A percentile compares a stretch with the other conserved stretches of the same genome.
Conservation (phyloP, 64 coral and sea anemone genomes). For the Montipora capricornis region DNA sequence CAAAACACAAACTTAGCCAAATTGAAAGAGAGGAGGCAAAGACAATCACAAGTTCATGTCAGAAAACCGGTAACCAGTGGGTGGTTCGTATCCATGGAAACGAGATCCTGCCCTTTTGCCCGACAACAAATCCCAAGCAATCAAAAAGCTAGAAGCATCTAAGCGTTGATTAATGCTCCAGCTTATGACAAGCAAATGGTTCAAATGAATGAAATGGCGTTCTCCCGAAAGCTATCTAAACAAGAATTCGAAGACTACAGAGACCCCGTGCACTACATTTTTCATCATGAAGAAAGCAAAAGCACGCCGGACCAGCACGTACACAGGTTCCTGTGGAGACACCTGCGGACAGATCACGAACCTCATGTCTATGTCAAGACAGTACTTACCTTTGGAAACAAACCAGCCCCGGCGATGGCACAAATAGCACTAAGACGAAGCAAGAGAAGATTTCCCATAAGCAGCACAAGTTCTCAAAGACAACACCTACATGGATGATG, state of each 20-base stretch:
- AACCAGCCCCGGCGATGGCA: conserved; percentile 49
- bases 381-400: conserved; percentile 56
- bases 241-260: neutral
- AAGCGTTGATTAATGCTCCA: too few relatives aligned
- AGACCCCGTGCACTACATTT: neutral
- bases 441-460: conserved; percentile 19
- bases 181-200: too few relatives aligned
- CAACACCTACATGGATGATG: conserved; percentile 63
- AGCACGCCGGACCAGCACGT: neutral
- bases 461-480: conserved; percentile 40
- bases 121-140: too few relatives aligned
- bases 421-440: conserved; percentile 5
- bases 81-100: conserved; percentile 25
- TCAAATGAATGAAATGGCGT: too few relatives aligned
- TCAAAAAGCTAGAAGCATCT: too few relatives aligned
- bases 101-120: neutral
- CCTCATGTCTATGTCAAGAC: conserved; percentile 49
- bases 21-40: conserved; percentile 43
- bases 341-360: neutral
- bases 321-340: neutral
- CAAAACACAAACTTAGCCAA: conserved; percentile 17
- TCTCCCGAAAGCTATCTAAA: too few relatives aligned
- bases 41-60: conserved; percentile 22
- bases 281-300: neutral
- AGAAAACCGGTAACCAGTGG: neutral